These are phyloP conservation scores for Himalopsyche kuldschensis DNA, from an alignment of 2,888 invertebrate species.

Conservation along the genomic window DNA sequence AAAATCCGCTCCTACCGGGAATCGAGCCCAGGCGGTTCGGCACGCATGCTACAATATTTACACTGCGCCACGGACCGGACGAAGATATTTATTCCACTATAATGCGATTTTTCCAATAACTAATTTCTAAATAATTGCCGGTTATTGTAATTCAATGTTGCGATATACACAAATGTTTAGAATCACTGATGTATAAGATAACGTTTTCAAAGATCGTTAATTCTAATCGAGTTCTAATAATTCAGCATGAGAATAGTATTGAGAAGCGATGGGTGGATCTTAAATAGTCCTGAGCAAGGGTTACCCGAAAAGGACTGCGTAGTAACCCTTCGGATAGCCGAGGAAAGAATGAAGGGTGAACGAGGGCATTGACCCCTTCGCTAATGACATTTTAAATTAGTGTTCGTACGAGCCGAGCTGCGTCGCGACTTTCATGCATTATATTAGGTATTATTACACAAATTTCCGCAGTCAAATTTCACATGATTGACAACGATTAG, in stretches of 20 bases:
- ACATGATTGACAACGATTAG: neutral
- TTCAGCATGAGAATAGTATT: neutral
- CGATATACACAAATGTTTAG: no score
- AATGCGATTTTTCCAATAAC: no score
- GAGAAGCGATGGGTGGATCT: neutral
- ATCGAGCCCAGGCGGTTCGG: no score
- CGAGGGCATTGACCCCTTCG: conserved; percentile 1
- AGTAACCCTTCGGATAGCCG: neutral
- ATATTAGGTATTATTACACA: neutral
- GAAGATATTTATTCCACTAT: no score
- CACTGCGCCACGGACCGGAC: no score
- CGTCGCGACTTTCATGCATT: neutral
- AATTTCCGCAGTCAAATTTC: neutral
- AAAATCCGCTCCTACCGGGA: no score
- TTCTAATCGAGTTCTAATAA: no score
- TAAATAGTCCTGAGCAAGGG: neutral
- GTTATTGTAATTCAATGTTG: no score
- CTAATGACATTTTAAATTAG: conserved; percentile 36
- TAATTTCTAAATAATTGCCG: no score
- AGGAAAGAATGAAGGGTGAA: neutral
- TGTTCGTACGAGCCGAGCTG: conserved; percentile 2
- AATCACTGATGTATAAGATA: no score
- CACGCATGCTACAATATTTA: no score
- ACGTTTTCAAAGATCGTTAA: no score
- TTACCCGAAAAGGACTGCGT: neutral